Evolutionary conservation across 2,113 vertebrate species (phyloP).

Genomic region (Poeciliopsis occidentalis): DNA sequence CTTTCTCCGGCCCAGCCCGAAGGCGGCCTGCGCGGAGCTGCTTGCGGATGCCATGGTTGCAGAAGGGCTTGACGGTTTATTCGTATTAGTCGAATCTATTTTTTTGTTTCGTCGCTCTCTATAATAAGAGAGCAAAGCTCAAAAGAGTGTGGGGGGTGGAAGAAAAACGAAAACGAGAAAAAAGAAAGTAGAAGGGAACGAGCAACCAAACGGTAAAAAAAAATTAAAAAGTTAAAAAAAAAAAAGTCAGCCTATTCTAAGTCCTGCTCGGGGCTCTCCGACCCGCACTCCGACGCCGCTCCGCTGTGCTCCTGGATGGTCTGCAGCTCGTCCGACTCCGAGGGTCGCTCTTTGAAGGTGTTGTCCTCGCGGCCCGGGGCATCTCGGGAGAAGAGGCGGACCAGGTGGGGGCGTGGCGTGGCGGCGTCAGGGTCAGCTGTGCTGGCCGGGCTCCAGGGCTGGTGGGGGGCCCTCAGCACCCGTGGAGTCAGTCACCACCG

Average conservation of each 20-base stretch:
- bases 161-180: conserved; percentile 14
- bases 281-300: conserved; percentile 84
- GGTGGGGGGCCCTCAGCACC: conserved; percentile 83
- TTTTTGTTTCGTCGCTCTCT: conserved; percentile 50
- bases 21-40: conserved; percentile 89
- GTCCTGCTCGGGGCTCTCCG: conserved; percentile 89
- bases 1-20: conserved; percentile 85
- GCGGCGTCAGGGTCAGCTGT: conserved; percentile 86
- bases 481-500: conserved; percentile 94
- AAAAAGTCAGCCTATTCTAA: conserved; percentile 72
- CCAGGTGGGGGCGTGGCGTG: conserved; percentile 93
- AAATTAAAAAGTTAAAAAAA: conserved; percentile 14
- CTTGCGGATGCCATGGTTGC: conserved; percentile 92
- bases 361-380: conserved; percentile 98
- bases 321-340: conserved; percentile 97
- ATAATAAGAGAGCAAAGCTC: conserved; percentile 52
- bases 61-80: conserved; percentile 57
- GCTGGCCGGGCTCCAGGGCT: conserved; percentile 85
- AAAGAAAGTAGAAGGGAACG: conserved; percentile 37
- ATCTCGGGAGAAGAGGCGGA: conserved; percentile 99
- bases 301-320: conserved; percentile 94
- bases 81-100: conserved; percentile 68
- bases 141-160: conserved; percentile 16
- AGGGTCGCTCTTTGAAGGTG: conserved; percentile 99
- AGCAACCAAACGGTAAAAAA: conserved; percentile 4